Evolutionary conservation across 2,888 invertebrate genomes (phyloP), one percentile per base, ranked within the genome.

Genomic region (Merodon equestris): DNA sequence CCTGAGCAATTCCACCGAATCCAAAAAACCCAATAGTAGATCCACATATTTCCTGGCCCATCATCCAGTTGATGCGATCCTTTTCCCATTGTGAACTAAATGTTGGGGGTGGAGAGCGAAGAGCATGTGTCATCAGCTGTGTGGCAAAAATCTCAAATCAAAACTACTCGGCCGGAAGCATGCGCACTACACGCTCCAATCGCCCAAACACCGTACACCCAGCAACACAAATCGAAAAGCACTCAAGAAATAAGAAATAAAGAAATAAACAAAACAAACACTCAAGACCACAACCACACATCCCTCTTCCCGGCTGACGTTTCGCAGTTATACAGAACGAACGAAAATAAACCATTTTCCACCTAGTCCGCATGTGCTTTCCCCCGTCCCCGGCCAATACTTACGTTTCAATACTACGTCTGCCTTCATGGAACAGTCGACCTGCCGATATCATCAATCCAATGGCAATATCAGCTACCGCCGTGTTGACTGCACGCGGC

Each of bases 11-110:
- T 83, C 95, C 90, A 1, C 97, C 97, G 84, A 95, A 92, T 18
- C 97, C 97, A 9, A 94, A 93, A 79, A 96, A 93, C 4, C 97
- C 97, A 1, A 98, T 93, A 0, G 94, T 95, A 4, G 96, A 92
- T 27, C 92, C 93, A 0, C 91, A 90, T 38, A 98, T 90, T 76
- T 96, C 95, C 82, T 92, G 92, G 0, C 97, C 97, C 81, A 96
- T 90, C 85, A 93, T 90, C 94, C 94, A 96, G 70, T 93, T 1
- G 90, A 93, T 92, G 83, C 93, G 92, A 84, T 93, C 92, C 0
- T 89, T 90, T 71, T 90, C 91, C 93, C 94, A 94, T 44, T 91
- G 89, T 0, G 93, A 93, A 58, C 94, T 88, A 56, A 1, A 79
- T 63, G 15, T 4, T 2, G 7, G 27, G 7, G 7, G 27, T 27